Base-by-base conservation (phyloP, 2,888 invertebrate species). In the Alcis repandata region DNA sequence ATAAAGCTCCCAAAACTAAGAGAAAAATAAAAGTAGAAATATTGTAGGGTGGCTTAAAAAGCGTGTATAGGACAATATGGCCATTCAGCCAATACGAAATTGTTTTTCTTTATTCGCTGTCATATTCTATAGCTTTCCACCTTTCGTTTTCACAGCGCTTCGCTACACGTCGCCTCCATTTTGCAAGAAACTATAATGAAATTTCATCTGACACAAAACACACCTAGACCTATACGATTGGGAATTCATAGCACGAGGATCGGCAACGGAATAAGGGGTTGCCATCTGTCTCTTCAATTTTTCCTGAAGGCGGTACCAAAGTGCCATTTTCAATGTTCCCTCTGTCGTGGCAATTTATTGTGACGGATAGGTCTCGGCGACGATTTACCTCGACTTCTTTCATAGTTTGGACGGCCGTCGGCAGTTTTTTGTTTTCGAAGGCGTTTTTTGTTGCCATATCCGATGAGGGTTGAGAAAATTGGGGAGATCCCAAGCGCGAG, bases 301-400 rank as follows among this genome's bases (percentile, higher is more conserved):
- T 69, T 63, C 74, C 66, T 65, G 58, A 59, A 69, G 65, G 61
- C 61, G 63, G 52, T 60, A 66, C 60, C 61, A 63, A 71, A 69
- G 70, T 71, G 76, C 74, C 82, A 75, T 75, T 80, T 79, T 78
- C 80, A 79, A 79, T 80, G 79, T 78, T 73, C 66, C 75, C 73
- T 68, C 77, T 82, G 85, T 83, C 85, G 77, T 73, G 74, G 69
- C 76, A 83, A 89, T 88, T 88, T 88, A 88, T 87, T 83, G 83
- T 85, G 86, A 88, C 73, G 76, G 82, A 87, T 86, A 74, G 79
- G 65, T 46, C 70, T 66, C 59, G 48, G 33, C 58, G 67, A 59
- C 59, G 65, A 63, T 70, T 70, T 64, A 54, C 56, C 41, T 69
- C 56, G 48, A 43, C 46, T 59, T 43, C 40, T 38, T 45, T 62